Conservation (phyloP, 2,888 invertebrate species). For the Leptothorax acervorum region DNA sequence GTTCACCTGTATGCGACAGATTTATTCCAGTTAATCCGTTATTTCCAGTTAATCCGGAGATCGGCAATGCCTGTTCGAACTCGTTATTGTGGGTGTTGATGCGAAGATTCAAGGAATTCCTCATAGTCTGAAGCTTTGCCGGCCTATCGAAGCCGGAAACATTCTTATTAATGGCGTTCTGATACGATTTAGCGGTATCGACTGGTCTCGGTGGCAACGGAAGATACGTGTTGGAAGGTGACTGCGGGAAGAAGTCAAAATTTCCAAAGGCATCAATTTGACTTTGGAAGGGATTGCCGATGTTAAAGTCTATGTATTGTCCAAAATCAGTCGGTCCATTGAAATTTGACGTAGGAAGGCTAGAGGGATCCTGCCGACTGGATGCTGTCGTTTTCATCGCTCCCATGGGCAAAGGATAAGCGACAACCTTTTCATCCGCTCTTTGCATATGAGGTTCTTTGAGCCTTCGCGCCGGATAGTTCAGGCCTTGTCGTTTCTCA, state of each 20-base stretch:
- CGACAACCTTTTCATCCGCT: slow-evolving; percentile 12
- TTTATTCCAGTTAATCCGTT: slow-evolving; percentile 55
- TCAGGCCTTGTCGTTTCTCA: slow-evolving; percentile 6
- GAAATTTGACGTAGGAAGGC: not conserved
- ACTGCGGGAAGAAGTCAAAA: slow-evolving; percentile 50
- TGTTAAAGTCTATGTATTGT: slow-evolving; percentile 40
- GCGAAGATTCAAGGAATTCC: not conserved
- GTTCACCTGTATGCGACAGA: slow-evolving; percentile 38
- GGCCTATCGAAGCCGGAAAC: not conserved
- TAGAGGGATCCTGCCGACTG: not conserved
- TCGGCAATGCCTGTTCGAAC: slow-evolving; percentile 16
- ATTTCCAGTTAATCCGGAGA: slow-evolving; percentile 50
- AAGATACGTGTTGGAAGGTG: slow-evolving; percentile 64
- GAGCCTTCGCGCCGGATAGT: slow-evolving; percentile 40
- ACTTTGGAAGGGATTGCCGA: slow-evolving; percentile 50
- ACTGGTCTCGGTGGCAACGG: slow-evolving; percentile 51
- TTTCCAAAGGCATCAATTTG: slow-evolving; percentile 66
- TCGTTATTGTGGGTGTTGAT: slow-evolving; percentile 25
- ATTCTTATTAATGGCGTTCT: not conserved
- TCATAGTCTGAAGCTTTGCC: not conserved
- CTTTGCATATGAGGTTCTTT: slow-evolving; percentile 1
- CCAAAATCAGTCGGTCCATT: slow-evolving; percentile 42
- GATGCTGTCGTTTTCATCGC: not conserved
- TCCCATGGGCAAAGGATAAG: slow-evolving; percentile 35
- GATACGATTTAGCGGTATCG: not conserved